Evolutionary conservation across 1,140 invertebrate species (phyloP).

Genomic region (Trichoplusia ni): DNA sequence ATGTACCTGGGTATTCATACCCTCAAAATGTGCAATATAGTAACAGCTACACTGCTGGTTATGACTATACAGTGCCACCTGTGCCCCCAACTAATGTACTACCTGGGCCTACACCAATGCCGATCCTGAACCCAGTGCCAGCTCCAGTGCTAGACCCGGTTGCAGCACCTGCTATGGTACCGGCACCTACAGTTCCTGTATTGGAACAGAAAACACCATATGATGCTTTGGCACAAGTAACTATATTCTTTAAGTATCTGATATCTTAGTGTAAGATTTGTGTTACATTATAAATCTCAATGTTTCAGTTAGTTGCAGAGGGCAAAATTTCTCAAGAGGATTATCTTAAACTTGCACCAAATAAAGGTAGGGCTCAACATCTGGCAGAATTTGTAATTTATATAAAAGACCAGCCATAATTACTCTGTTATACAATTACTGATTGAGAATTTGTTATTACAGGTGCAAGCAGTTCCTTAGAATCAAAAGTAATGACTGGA

Average conservation of each 20-base stretch:
- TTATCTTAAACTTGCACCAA: constrained; percentile 72
- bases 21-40: constrained; percentile 47
- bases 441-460: constrained; percentile 44
- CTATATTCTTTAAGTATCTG: constrained; percentile 41
- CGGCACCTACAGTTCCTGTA: constrained; percentile 33
- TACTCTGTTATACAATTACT: not conserved
- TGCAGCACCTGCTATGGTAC: constrained; percentile 33
- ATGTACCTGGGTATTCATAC: constrained; percentile 46
- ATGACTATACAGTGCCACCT: constrained; percentile 47
- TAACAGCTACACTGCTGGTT: constrained; percentile 44
- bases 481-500: constrained; percentile 49
- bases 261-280: constrained; percentile 25
- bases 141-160: no score
- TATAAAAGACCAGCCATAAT: not conserved
- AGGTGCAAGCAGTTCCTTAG: constrained; percentile 47
- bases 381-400: no score
- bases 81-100: constrained; percentile 26
- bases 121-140: constrained; percentile 40
- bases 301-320: constrained; percentile 75
- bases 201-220: constrained; percentile 36
- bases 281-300: constrained; percentile 32
- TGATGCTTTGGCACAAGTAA: constrained; percentile 75
- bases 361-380: constrained; percentile 62
- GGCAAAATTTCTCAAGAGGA: constrained; percentile 74
- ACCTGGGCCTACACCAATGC: constrained; percentile 52